Conservation (phyloP, 2,797 vertebrate species). For the Zenarchopterus dispar region DNA sequence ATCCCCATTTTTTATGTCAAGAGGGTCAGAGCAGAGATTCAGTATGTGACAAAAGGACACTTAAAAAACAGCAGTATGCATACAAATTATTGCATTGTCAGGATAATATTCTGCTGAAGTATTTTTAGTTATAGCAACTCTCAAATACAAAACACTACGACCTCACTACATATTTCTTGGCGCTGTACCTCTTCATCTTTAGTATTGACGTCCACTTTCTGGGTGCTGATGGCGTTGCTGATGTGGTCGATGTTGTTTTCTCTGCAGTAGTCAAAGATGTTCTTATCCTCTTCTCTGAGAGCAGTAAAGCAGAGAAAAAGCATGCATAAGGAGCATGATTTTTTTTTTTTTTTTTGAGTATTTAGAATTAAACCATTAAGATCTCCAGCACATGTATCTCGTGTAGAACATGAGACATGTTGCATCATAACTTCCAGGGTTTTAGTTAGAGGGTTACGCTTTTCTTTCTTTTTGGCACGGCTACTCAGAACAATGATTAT, state of each 20-base stretch:
- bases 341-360: constrained; percentile 9
- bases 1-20: not conserved
- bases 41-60: constrained; percentile 4
- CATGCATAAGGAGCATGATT: constrained; percentile 15
- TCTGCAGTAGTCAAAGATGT: constrained; percentile 98
- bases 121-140: constrained; percentile 6
- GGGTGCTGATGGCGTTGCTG: constrained; percentile 88
- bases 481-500: too few species aligned
- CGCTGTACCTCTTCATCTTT: constrained; percentile 93
- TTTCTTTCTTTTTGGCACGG: too few species aligned
- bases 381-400: too few species aligned
- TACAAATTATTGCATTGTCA: constrained; percentile 1
- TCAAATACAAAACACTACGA: not conserved
- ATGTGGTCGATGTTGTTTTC: constrained; percentile 95
- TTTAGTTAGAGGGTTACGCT: not conserved
- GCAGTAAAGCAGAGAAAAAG: constrained; percentile 15
- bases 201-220: constrained; percentile 90
- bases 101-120: constrained; percentile 7
- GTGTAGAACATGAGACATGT: too few species aligned
- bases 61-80: constrained; percentile 10
- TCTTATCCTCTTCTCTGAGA: constrained; percentile 96
- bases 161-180: constrained; percentile 13
- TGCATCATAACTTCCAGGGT: not conserved
- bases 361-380: not conserved
- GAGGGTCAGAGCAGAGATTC: constrained; percentile 3